Evolutionary conservation across 2,888 invertebrate genomes (phyloP), one percentile per base, ranked within the genome.

Genomic region (Timandra comae): DNA sequence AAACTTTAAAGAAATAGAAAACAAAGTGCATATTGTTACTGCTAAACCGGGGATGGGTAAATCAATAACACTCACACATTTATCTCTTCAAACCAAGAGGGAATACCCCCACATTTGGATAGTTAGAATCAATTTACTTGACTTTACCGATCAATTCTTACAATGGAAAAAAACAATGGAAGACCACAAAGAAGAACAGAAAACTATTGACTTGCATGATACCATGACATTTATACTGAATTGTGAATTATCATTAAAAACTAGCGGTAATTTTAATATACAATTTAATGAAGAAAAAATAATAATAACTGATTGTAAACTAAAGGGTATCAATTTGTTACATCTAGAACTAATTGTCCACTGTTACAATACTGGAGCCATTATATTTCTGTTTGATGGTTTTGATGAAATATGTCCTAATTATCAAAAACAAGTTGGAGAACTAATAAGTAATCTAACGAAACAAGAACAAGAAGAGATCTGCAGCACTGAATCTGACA

Each of bases 331-430:
- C 16, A 6, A 16, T 16, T 16, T 16, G 16, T 16, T 16, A 16
- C 16, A 16, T 24, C 9, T 24, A 11, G 11, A 9, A 24, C 7
- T 24, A 5, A 9, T 24, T 7, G 11, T 24, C 2, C 9, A 46
- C 5, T 38, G 27, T 26, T 46, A 22, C 19, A 46, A 43, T 16
- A 38, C 25, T 5, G 29, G 29, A 10, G 36, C 35, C 20, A 3
- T 46, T 1, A 36, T 52, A 21, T 43, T 49, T 8, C n/a, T 49
- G 7, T 49, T 49, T 3, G 52, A 52, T 26, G 52, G 49, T 0
- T 52, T 49, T 1, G 52, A 52, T 5, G 52, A 49, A 32, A 43
- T 52, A 2, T 52, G 45, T 28, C 52, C 52, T 0, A 26, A 35
- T 20, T 49, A 52, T 8, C 32, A 36, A n/a, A 12, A 27, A 1